Conservation (phyloP, 2,888 invertebrate genomes). For the Volucella inanis region DNA sequence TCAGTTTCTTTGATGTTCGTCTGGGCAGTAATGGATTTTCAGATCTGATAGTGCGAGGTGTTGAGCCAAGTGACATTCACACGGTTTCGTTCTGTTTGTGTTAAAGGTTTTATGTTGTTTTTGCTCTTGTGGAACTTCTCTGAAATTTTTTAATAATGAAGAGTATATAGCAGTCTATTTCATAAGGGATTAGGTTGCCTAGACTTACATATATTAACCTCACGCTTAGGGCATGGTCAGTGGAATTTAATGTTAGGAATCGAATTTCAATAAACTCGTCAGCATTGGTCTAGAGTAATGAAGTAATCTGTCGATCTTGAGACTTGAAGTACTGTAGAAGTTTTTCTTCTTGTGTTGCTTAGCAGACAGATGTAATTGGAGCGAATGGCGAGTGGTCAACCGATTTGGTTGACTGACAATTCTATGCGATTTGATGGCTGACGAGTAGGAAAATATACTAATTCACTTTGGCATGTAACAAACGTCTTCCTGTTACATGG, state of each 20-base stretch:
- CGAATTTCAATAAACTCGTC: constrained; percentile 40
- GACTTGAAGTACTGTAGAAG: constrained; percentile 30
- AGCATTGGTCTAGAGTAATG: constrained; percentile 43
- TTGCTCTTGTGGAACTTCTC: constrained; percentile 35
- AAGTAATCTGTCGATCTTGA: constrained; percentile 68
- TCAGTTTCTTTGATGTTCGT: constrained; percentile 66
- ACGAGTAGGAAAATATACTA: background rate
- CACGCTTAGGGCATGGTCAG: constrained; percentile 36
- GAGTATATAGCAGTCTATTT: constrained; percentile 45
- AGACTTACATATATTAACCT: constrained; percentile 45
- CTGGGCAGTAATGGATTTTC: constrained; percentile 46
- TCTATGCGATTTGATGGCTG: background rate
- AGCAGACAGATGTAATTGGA: background rate
- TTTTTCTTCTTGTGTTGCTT: background rate
- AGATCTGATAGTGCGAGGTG: constrained; percentile 10
- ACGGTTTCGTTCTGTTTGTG: constrained; percentile 75
- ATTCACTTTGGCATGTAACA: too few relatives aligned
- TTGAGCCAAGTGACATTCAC: constrained; percentile 70
- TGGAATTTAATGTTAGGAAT: constrained; percentile 52
- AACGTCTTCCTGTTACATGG: too few relatives aligned
- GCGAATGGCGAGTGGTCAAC: background rate
- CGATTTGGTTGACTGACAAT: background rate
- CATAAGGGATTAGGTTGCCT: constrained; percentile 67
- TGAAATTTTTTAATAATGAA: constrained; percentile 52
- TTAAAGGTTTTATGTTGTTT: constrained; percentile 54